Evolutionary conservation across 2,888 invertebrate species (phyloP).

Genomic region (Aspidapion aeneum): DNA sequence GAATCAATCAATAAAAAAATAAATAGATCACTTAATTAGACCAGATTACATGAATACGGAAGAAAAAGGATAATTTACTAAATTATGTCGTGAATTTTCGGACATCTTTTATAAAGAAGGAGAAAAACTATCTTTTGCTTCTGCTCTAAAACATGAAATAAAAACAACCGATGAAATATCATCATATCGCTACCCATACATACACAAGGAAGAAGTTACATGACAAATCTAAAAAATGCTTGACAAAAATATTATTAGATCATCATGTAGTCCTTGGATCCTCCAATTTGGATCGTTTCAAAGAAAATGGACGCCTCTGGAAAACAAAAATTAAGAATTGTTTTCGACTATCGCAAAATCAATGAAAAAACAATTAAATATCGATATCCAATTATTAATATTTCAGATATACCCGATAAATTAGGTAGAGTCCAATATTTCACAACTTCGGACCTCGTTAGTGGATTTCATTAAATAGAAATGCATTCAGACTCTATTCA

Average conservation of each 20-base stretch:
- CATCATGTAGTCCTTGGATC: conserved; percentile 25
- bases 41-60: background rate
- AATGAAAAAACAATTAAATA: conserved; percentile 18
- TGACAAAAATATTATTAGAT: conserved; percentile 22
- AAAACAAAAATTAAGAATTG: conserved; percentile 27
- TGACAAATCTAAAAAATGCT: conserved; percentile 29
- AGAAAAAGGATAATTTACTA: background rate
- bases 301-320: conserved; percentile 25
- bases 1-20: too few relatives aligned
- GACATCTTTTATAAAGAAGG: background rate
- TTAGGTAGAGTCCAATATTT: background rate
- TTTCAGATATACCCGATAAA: conserved; percentile 13
- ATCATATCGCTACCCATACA: conserved; percentile 29
- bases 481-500: conserved; percentile 12
- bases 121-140: background rate
- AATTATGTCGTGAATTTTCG: background rate
- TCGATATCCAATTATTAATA: conserved; percentile 23
- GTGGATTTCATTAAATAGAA: conserved; percentile 14
- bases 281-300: conserved; percentile 32
- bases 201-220: conserved; percentile 31
- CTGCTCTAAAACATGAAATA: conserved; percentile 20
- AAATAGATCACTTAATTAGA: too few relatives aligned
- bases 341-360: conserved; percentile 23
- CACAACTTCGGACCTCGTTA: background rate
- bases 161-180: conserved; percentile 20